These are phyloP conservation scores for Arctopsyche grandis DNA, from an alignment of 1,140 invertebrate genomes.

Conservation along the genomic window DNA sequence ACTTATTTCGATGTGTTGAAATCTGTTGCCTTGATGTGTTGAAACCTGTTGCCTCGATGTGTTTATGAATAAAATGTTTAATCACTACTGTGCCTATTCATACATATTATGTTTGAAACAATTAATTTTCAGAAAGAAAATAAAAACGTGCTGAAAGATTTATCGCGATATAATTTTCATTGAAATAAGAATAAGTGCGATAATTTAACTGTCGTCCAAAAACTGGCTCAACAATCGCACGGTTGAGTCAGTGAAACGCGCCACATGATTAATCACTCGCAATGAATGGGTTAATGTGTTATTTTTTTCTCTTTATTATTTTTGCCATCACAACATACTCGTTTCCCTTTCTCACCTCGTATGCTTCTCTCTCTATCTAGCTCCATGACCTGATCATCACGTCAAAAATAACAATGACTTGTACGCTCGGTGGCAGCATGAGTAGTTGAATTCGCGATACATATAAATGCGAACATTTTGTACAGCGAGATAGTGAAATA, in stretches of 20 bases:
- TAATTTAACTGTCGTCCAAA: neutral
- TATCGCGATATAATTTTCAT: neutral
- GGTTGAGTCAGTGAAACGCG: conserved; percentile 1
- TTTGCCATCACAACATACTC: neutral
- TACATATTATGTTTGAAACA: too few relatives aligned
- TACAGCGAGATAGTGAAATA: too few relatives aligned
- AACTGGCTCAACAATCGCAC: neutral
- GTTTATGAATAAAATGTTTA: too few relatives aligned
- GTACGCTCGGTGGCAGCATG: neutral
- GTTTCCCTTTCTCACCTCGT: neutral
- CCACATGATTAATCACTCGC: conserved; percentile 11
- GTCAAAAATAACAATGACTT: conserved; percentile 2
- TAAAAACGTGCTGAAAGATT: too few relatives aligned
- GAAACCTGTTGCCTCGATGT: too few relatives aligned
- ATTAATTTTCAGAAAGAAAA: too few relatives aligned
- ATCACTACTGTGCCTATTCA: too few relatives aligned
- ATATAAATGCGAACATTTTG: too few relatives aligned
- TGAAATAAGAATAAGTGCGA: neutral
- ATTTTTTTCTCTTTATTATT: neutral
- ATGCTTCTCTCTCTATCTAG: too few relatives aligned
- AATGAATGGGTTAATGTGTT: conserved; percentile 7
- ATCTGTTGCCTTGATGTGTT: too few relatives aligned
- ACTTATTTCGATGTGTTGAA: too few relatives aligned
- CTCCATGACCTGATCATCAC: neutral
- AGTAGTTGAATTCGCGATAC: too few relatives aligned